A percentile compares a stretch with the other conserved stretches of the same genome.
Conservation (phyloP, 2,888 invertebrate genomes). For the Dinocampus coccinellae region DNA sequence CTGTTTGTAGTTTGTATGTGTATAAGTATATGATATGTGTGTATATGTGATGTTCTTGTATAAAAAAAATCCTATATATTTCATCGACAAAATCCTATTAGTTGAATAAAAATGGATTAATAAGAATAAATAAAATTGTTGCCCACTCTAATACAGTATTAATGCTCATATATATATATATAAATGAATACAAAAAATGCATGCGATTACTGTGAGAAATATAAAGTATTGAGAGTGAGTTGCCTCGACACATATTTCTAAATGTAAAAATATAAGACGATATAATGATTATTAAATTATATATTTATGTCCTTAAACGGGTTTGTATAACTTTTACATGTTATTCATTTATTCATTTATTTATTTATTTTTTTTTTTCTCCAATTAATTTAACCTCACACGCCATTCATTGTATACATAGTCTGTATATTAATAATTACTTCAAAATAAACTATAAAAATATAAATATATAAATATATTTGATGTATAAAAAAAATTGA, state of each 20-base stretch:
- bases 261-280: neutral
- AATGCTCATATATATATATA: neutral
- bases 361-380: neutral
- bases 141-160: neutral
- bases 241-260: neutral
- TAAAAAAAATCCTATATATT: conserved; percentile 5
- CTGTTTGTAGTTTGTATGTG: conserved; percentile 9
- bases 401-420: neutral
- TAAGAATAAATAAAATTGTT: neutral
- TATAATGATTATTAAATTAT: conserved; percentile 6
- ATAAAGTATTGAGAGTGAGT: neutral
- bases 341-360: too few species aligned
- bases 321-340: neutral
- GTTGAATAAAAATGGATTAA: conserved; percentile 7
- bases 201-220: neutral
- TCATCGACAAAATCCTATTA: conserved; percentile 24
- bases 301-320: conserved; percentile 9
- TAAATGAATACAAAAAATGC: neutral
- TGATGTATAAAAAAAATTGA: neutral
- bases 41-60: neutral
- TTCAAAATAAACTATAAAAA: neutral
- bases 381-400: neutral
- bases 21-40: neutral
- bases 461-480: neutral
- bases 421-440: neutral